These are phyloP conservation scores for Pristiophorus japonicus DNA, from an alignment of 2,113 vertebrate species.

Conservation along the genomic window DNA sequence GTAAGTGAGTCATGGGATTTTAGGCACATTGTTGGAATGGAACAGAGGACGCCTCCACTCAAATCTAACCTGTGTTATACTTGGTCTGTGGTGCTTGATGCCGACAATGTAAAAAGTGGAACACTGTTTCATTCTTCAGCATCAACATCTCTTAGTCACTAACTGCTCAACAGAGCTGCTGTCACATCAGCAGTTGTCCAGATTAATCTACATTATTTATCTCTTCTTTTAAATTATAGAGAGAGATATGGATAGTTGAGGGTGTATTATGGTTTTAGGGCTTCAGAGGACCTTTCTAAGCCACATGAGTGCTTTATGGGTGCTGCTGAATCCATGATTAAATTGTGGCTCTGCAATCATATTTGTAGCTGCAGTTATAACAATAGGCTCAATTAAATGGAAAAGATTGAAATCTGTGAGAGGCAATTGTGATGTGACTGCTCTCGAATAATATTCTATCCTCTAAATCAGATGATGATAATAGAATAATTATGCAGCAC, in stretches of 20 bases:
- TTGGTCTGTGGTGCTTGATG: neutral
- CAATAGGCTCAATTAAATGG: conserved; percentile 11
- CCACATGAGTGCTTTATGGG: neutral
- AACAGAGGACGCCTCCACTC: neutral
- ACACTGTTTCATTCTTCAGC: neutral
- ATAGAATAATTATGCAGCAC: neutral
- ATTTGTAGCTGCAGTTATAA: neutral
- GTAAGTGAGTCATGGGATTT: neutral
- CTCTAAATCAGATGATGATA: neutral
- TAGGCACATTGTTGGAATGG: neutral
- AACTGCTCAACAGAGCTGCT: neutral
- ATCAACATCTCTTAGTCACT: neutral
- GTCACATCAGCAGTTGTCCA: neutral
- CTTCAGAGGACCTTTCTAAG: neutral
- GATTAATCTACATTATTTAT: conserved; percentile 8
- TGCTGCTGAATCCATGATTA: neutral
- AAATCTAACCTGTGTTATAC: neutral
- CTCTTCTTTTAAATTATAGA: neutral
- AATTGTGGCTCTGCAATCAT: neutral
- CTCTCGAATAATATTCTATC: neutral
- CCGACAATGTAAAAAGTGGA: neutral
- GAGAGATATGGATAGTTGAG: neutral
- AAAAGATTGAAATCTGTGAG: conserved; percentile 17
- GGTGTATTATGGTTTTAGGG: neutral
- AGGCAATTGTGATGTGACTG: neutral